These are phyloP conservation scores for Homarus americanus DNA, from an alignment of 1,140 invertebrate species.

Conservation along the genomic window DNA sequence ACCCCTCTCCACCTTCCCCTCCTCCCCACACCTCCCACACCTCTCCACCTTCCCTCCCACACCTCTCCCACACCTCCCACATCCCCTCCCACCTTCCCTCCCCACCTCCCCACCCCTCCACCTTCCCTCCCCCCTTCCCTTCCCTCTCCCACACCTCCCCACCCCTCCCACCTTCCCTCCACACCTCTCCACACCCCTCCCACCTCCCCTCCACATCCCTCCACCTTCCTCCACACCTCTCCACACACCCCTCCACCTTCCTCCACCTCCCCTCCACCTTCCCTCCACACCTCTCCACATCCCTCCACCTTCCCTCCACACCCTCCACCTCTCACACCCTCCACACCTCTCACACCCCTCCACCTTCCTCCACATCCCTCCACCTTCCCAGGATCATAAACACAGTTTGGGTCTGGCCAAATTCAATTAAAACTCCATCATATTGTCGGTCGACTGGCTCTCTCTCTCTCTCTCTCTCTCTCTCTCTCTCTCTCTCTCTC, in stretches of 20 bases:
- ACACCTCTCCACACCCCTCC: too few species aligned
- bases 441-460: constrained; percentile 1
- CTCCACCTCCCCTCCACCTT: neutral
- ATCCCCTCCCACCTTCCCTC: neutral
- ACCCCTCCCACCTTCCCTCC: neutral
- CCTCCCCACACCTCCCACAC: neutral
- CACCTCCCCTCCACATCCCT: too few species aligned
- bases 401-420: constrained; percentile 9
- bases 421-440: constrained; percentile 56
- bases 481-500: constrained; percentile 34
- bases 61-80: too few species aligned
- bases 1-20: neutral
- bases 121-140: neutral
- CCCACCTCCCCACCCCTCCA: neutral
- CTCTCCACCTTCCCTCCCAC: neutral
- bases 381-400: constrained; percentile 19
- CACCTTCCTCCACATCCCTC: neutral
- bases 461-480: constrained; percentile 27
- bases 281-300: neutral
- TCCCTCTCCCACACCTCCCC: neutral
- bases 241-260: neutral
- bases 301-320: neutral
- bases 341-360: neutral
- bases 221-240: neutral
- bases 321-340: neutral